Evolutionary conservation across 37 sponge, comb jelly and placozoan genomes (phyloP), one percentile per base, ranked within the genome.

Genomic region (Axinella damicornis): DNA sequence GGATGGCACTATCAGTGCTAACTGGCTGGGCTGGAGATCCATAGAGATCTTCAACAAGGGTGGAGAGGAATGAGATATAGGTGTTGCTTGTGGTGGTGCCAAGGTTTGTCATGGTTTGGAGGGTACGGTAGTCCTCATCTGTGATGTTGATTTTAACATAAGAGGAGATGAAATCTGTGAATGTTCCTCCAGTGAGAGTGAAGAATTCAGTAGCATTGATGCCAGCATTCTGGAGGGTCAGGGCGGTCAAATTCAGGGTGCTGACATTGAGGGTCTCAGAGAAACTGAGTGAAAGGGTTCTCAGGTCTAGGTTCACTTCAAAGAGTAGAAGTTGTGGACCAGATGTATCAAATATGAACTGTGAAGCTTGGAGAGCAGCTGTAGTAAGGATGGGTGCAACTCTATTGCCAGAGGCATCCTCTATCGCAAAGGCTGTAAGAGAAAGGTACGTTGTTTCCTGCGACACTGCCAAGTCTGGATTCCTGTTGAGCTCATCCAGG

Each of bases 171-270:
- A 71, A 18, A 12, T 21, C 34, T 12, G 56, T 2, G 31, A 73
- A 93, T 16, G 35, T 20, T 46, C 94, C 94, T 55, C 90, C 90
- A 55, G 80, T 93, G 34, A 93, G 75, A 52, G 73, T 89, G 36
- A 82, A 73, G 0, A 34, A 73, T 39, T 89, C 66, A 39, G 83
- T 86, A 4, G 75, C 68, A 67, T 79, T 79, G 37, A 12, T 19
- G 32, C 46, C 38, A 14, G 75, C 31, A 65, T 93, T 93, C 58
- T 93, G 94, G 0, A 93, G 82, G 11, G 87, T 86, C 28, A 93
- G 25, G 5, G 25, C 82, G 68, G 94, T 78, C 2, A 65, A 6
- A 38, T 74, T 78, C 25, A 93, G 77, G 53, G 81, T 82, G 2
- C 36, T 30, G 27, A 83, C 73, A 18, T 82, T 54, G 27, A 93